A percentile compares a stretch with the other conserved stretches of the same genome.
phyloP scores from a whole-genome alignment of 2,797 vertebrate species.

The Bradypodion pumilum region DNA sequence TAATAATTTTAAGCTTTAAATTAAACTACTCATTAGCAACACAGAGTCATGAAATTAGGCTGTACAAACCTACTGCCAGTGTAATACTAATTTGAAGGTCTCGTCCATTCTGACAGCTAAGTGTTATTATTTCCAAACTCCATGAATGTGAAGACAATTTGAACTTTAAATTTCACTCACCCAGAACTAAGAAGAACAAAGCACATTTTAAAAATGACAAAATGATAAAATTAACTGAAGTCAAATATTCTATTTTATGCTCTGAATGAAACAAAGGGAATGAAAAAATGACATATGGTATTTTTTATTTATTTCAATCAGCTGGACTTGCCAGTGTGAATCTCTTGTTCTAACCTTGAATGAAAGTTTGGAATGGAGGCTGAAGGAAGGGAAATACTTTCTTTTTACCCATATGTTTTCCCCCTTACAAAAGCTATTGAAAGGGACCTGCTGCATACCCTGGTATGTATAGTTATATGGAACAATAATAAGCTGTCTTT shows the following conservation, averaged over 20 bases:
- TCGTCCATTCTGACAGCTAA: conserved; percentile 52
- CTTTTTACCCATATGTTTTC: background rate
- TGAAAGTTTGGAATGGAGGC: background rate
- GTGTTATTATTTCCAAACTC: conserved; percentile 63
- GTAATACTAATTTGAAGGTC: conserved; percentile 69
- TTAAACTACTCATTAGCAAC: conserved; percentile 75
- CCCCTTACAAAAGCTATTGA: background rate
- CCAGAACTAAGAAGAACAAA: conserved; percentile 38
- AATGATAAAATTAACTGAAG: conserved; percentile 40
- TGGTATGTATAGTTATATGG: background rate
- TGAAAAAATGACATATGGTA: no score
- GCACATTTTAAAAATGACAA: background rate
- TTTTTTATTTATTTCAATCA: background rate
- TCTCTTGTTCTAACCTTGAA: background rate
- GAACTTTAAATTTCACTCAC: conserved; percentile 56
- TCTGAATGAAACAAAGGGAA: no score
- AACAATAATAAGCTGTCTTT: no score
- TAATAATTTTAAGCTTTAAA: conserved; percentile 77
- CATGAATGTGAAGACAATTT: conserved; percentile 38
- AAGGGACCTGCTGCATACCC: background rate
- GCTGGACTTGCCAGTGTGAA: background rate
- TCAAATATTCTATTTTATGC: conserved; percentile 16
- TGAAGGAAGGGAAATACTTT: background rate
- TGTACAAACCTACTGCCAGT: conserved; percentile 64
- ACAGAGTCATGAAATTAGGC: conserved; percentile 65